Base-by-base conservation (phyloP, 2,113 vertebrate genomes). In the Onychorhynchus coronatus region DNA sequence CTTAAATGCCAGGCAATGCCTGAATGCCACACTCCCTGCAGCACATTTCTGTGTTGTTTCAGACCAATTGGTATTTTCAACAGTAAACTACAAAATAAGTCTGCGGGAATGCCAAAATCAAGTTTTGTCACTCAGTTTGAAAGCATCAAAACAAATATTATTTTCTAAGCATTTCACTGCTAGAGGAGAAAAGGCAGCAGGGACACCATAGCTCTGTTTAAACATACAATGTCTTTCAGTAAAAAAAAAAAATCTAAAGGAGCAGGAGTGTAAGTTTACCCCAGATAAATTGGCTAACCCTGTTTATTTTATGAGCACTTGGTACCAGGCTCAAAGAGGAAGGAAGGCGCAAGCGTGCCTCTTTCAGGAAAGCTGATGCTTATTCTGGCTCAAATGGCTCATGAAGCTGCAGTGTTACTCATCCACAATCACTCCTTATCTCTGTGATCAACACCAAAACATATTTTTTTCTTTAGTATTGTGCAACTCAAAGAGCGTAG, bases 281-380 rank as follows among this genome's bases (percentile, higher is more conserved):
- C 39, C 82, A 61, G 39, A 87, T 68, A 82, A 88, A 68, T 0
- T 71, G n/a, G 42, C 42, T 87, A 75, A 75, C 52, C 20, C 22
- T 0, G 0, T 23, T 91, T 49, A 44, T 44, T 82, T 93, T 37
- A 75, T 37, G 25, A 94, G 44, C 77, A 35, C 39, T 93, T 58
- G 44, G 85, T 89, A 91, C 74, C 78, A 93, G 62, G 52, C 67
- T 88, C 49, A 25, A 67, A 91, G 37, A 65, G 58, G 24, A 85
- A 33, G 15, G 25, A 76, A 73, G 37, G 65, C 0, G 0, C 11
- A 75, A 89, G 52, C 0, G 0, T 65, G 50, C 18, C 82, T 85
- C 87, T 85, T 53, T 23, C 62, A 65, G 82, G 70, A 88, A 59
- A 5, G 1, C 23, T 58, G 25, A 41, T 63, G 55, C 73, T 74